phyloP scores from a whole-genome alignment of 2,113 vertebrate genomes.

The Rutilus rutilus region DNA sequence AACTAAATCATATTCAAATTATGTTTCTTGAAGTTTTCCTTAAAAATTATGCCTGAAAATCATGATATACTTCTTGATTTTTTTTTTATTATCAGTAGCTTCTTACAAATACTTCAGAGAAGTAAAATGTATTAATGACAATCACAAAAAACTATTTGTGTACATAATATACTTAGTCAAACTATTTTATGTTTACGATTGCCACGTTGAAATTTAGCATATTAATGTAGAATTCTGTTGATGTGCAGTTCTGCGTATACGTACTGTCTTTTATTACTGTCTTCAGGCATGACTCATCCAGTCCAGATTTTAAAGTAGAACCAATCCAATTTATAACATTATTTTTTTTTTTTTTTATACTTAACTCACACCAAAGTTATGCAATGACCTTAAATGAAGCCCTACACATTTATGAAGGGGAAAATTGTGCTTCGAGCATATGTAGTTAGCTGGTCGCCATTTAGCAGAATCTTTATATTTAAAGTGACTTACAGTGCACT shows the following conservation, averaged over 20 bases:
- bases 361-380: background rate
- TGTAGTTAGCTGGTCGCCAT: background rate
- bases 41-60: background rate
- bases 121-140: background rate
- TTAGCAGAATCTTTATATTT: slow-evolving; percentile 31
- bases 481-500: slow-evolving; percentile 19
- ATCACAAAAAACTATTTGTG: background rate
- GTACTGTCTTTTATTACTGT: background rate
- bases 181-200: background rate
- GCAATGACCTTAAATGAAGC: background rate
- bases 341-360: too few relatives aligned
- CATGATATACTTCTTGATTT: background rate
- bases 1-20: background rate
- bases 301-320: background rate
- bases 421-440: background rate
- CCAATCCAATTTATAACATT: background rate
- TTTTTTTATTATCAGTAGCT: background rate
- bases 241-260: background rate
- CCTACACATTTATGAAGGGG: slow-evolving; percentile 6
- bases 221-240: background rate
- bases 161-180: background rate
- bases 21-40: background rate
- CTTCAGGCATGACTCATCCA: background rate
- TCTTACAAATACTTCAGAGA: background rate
- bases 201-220: background rate